These are phyloP conservation scores for Origma solitaria DNA, from an alignment of 2,113 vertebrate genomes.

Conservation along the genomic window DNA sequence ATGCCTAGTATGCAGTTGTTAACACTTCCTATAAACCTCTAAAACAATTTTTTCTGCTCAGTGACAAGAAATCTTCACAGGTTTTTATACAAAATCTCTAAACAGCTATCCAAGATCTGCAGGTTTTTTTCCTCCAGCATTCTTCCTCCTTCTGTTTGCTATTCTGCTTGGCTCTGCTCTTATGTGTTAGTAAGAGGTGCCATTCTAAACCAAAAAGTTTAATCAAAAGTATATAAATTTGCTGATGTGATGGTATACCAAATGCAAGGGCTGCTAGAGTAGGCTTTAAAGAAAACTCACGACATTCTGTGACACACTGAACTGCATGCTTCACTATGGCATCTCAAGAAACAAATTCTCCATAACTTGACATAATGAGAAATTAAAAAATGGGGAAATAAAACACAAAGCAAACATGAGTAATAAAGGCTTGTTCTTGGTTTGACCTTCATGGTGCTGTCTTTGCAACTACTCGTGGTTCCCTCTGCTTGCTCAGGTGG, in stretches of 20 bases:
- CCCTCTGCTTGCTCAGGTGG: background rate
- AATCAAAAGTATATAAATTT: slow-evolving; percentile 8
- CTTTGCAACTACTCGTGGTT: background rate
- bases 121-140: slow-evolving; percentile 1
- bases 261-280: background rate
- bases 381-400: background rate
- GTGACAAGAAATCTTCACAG: slow-evolving; percentile 13
- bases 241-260: background rate
- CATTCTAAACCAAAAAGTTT: slow-evolving; percentile 2
- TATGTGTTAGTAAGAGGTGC: background rate
- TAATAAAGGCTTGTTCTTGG: background rate
- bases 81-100: slow-evolving; percentile 36
- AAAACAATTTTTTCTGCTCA: background rate
- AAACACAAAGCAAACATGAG: background rate
- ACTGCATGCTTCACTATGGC: background rate
- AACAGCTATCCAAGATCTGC: background rate
- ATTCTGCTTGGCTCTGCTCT: slow-evolving; percentile 11
- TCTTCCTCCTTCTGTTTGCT: slow-evolving; percentile 1
- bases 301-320: background rate
- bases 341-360: background rate
- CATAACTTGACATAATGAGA: background rate
- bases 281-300: slow-evolving; percentile 6
- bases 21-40: background rate
- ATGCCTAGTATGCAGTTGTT: background rate
- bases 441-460: background rate